Percentiles rank a stretch among this genome's conserved stretches.
These are phyloP conservation scores for Hetaerina titia DNA, from an alignment of 2,888 invertebrate genomes.

Conservation along the genomic window DNA sequence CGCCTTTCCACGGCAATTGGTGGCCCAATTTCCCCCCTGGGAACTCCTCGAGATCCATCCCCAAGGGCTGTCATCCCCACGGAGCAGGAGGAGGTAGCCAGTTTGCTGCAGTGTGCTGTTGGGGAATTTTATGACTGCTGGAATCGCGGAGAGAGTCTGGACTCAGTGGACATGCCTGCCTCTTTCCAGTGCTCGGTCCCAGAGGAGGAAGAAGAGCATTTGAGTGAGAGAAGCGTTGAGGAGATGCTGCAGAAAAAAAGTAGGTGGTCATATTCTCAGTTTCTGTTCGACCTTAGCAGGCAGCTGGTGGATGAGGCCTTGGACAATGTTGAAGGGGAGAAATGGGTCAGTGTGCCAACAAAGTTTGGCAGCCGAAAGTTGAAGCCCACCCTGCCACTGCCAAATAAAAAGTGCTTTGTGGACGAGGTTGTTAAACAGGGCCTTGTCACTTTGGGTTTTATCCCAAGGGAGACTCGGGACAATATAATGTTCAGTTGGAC, in stretches of 20 bases:
- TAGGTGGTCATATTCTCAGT: conserved; percentile 72
- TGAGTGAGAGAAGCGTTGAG: conserved; percentile 23
- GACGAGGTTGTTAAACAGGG: conserved; percentile 79
- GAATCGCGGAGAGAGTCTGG: conserved; percentile 74
- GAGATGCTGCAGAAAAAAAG: conserved; percentile 32
- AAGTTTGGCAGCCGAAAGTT: conserved; percentile 79
- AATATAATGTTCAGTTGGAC: conserved; percentile 82
- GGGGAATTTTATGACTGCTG: conserved; percentile 78
- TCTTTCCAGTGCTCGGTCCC: conserved; percentile 70
- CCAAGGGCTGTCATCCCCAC: conserved; percentile 76
- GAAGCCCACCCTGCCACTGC: conserved; percentile 75
- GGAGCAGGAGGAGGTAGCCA: conserved; percentile 77
- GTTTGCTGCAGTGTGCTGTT: conserved; percentile 77
- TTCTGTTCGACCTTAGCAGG: conserved; percentile 83
- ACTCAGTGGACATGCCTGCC: conserved; percentile 74
- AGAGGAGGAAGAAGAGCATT: neutral
- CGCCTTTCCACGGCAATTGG: conserved; percentile 70
- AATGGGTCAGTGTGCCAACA: conserved; percentile 74
- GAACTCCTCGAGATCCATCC: conserved; percentile 71
- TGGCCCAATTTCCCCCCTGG: conserved; percentile 74
- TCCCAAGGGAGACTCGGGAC: conserved; percentile 79
- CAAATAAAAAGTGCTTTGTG: conserved; percentile 77
- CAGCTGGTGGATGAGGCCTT: conserved; percentile 79
- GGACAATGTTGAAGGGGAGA: conserved; percentile 61
- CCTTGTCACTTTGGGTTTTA: conserved; percentile 79